Percentiles rank a stretch among this genome's conserved stretches.
Evolutionary conservation across 2,888 invertebrate species (phyloP).

Genomic region (Zygothrica quintamaculata): DNA sequence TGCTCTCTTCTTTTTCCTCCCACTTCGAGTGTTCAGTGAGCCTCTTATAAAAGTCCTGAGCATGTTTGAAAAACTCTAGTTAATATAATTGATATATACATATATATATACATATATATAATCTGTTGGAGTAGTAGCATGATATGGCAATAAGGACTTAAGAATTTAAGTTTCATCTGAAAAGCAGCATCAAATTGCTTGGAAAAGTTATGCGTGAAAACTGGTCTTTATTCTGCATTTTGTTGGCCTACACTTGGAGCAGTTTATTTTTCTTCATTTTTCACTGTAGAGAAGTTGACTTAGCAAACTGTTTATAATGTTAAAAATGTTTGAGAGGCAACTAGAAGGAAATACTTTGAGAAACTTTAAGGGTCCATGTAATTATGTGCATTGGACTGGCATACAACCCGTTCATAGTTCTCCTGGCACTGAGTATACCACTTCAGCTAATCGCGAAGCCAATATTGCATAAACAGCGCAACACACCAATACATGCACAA

Average conservation of each 20-base stretch:
- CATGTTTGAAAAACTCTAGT: slow-evolving; percentile 16
- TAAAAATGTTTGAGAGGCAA: slow-evolving; percentile 62
- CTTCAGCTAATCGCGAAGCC: background rate
- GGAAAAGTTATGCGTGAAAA: slow-evolving; percentile 68
- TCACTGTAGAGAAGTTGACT: slow-evolving; percentile 61
- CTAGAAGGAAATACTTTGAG: slow-evolving; percentile 59
- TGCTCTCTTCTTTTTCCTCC: background rate
- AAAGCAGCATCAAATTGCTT: slow-evolving; percentile 66
- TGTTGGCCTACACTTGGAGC: slow-evolving; percentile 29
- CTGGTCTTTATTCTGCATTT: background rate
- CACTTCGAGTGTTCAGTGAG: background rate
- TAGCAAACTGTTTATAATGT: slow-evolving; percentile 75
- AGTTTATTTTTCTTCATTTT: slow-evolving; percentile 39
- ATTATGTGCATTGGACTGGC: slow-evolving; percentile 59
- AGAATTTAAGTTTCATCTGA: slow-evolving; percentile 26
- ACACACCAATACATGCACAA: too few relatives aligned
- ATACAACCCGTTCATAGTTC: slow-evolving; percentile 19
- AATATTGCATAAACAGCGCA: too few relatives aligned
- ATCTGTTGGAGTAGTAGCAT: slow-evolving; percentile 13
- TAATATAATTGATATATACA: slow-evolving; percentile 16
- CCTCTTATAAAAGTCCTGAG: slow-evolving; percentile 1
- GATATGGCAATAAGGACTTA: slow-evolving; percentile 8
- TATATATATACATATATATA: too few relatives aligned
- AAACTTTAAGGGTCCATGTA: slow-evolving; percentile 65
- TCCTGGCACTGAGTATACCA: slow-evolving; percentile 23